These are phyloP conservation scores for Rhinoraja longicauda DNA, from an alignment of 2,797 vertebrate genomes.

Conservation along the genomic window DNA sequence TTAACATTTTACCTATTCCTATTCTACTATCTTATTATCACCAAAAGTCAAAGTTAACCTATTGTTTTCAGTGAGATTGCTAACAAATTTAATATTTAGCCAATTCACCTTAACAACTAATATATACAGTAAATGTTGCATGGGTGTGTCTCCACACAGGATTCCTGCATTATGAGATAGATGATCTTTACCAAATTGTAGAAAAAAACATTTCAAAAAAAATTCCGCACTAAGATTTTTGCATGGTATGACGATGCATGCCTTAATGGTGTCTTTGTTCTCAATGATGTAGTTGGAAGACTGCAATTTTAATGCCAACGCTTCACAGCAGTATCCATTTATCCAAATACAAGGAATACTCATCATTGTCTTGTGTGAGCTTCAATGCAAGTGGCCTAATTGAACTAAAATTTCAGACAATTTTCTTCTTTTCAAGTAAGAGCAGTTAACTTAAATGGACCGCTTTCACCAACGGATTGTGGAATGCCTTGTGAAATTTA, in stretches of 20 bases:
- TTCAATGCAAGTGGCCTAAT: neutral
- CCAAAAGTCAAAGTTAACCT: neutral
- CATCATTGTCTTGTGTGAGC: neutral
- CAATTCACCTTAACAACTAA: neutral
- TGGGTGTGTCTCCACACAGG: neutral
- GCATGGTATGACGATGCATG: neutral
- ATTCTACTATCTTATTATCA: neutral
- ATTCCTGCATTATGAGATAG: neutral
- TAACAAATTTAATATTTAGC: neutral
- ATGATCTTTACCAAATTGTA: neutral
- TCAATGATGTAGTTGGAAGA: neutral
- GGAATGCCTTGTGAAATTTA: neutral
- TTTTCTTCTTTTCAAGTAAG: slow-evolving; percentile 12
- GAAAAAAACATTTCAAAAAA: neutral
- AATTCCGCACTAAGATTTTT: neutral
- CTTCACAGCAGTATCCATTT: neutral
- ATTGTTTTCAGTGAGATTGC: neutral
- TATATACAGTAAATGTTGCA: neutral
- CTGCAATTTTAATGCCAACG: neutral
- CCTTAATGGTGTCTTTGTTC: neutral
- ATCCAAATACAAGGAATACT: neutral
- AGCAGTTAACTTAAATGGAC: neutral
- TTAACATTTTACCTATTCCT: neutral
- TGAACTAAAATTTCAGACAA: neutral
- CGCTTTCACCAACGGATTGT: neutral